Evolutionary conservation across 2,113 vertebrate genomes (phyloP).

Genomic region (Arenaria interpres): DNA sequence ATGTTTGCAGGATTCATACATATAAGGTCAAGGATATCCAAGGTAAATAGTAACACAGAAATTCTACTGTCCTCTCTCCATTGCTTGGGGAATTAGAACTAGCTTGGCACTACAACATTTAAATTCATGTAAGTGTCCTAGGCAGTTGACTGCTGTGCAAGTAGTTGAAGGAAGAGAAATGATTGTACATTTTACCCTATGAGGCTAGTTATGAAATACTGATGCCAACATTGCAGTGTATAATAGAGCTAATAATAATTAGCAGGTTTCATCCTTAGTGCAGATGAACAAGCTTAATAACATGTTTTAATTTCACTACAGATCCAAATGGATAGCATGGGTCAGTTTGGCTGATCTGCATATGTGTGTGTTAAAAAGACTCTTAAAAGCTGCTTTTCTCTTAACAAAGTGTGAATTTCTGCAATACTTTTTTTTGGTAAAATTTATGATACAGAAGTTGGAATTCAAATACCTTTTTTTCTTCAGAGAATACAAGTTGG

Average conservation of each 20-base stretch:
- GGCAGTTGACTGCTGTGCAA: neutral
- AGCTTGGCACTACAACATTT: neutral
- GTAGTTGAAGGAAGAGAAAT: neutral
- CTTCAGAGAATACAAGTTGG: neutral
- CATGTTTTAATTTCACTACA: slow-evolving; percentile 34
- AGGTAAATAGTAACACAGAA: neutral
- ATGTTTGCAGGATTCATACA: neutral
- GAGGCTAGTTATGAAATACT: neutral
- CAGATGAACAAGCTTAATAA: slow-evolving; percentile 32
- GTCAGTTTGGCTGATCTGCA: neutral
- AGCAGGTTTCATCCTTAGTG: neutral
- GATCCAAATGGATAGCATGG: neutral
- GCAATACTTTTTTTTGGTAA: neutral
- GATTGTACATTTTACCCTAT: neutral
- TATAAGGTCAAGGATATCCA: neutral
- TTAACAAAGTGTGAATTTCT: neutral
- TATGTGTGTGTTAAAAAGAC: neutral
- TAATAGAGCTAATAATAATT: slow-evolving; percentile 21
- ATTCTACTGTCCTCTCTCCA: neutral
- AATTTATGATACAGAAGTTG: neutral
- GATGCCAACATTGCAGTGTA: neutral
- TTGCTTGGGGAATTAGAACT: neutral
- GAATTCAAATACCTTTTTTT: neutral
- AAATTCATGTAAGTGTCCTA: neutral
- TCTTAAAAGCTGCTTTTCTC: neutral